A percentile compares a stretch with the other conserved stretches of the same genome.
Conservation (phyloP, 2,888 invertebrate species). For the Drosophila meridionalis region DNA sequence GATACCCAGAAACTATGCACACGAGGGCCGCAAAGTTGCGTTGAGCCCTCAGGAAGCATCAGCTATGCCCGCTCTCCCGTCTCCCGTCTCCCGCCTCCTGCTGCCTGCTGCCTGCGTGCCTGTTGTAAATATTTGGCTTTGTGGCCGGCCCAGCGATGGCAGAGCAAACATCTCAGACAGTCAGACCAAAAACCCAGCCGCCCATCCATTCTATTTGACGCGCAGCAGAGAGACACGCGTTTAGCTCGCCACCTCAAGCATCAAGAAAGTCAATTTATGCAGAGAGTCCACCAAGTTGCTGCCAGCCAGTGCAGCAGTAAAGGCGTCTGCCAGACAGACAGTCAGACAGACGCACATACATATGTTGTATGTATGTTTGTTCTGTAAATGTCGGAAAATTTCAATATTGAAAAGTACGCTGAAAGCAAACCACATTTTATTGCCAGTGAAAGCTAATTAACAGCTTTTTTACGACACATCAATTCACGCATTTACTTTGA, state of each 20-base stretch:
- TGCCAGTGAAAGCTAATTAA: slow-evolving; percentile 53
- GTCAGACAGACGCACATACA: neutral
- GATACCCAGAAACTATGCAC: slow-evolving; percentile 58
- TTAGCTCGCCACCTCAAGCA: slow-evolving; percentile 47
- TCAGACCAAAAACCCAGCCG: neutral
- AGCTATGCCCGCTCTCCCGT: neutral
- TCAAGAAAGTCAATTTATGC: slow-evolving; percentile 53
- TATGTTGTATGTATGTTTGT: slow-evolving; percentile 22
- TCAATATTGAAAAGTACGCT: slow-evolving; percentile 42
- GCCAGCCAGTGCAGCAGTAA: neutral
- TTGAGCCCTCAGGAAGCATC: slow-evolving; percentile 24
- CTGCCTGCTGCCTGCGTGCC: neutral
- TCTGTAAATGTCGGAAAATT: slow-evolving; percentile 37
- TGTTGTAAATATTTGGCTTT: slow-evolving; percentile 73
- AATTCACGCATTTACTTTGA: slow-evolving; percentile 59
- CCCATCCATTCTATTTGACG: slow-evolving; percentile 13
- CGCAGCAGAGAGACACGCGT: slow-evolving; percentile 30
- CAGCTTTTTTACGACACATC: slow-evolving; percentile 49
- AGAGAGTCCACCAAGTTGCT: slow-evolving; percentile 24
- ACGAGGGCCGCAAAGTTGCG: slow-evolving; percentile 57
- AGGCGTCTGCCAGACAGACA: slow-evolving; percentile 7
- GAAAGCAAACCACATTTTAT: slow-evolving; percentile 51
- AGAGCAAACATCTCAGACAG: slow-evolving; percentile 67
- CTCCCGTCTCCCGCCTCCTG: neutral
- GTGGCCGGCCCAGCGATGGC: slow-evolving; percentile 54